Evolutionary conservation across 2,888 invertebrate species (phyloP), one percentile per base, ranked within the genome.

Genomic region (Tetheella fluctuosa): DNA sequence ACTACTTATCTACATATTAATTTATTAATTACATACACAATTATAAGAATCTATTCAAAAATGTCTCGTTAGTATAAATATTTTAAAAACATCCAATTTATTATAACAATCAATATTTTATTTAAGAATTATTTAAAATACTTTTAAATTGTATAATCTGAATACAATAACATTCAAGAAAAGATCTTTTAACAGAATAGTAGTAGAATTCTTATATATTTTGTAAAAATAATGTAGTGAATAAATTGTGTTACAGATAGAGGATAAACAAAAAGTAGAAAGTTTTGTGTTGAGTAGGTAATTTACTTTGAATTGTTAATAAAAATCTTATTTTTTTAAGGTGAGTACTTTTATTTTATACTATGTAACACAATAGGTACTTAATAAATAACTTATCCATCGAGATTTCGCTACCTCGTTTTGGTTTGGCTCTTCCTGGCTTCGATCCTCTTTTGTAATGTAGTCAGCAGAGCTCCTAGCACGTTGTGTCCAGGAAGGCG

Each of bases 401-500:
- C 30, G 37, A 52, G n/a, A 23, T 59, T 17, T 58, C 77, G 88
- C 86, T 91, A 91, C 80, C 91, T 91, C 75, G 82, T 82, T 73
- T 92, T 93, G 6, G 86, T 74, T 69, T 90, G 90, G 59, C 68
- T 88, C 74, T 92, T 93, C 62, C 96, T 94, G 39, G 95, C 93
- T 88, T 96, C 97, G 70, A 97, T 96, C 72, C 97, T 94, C 72
- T 96, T 96, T 85, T 98, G 98, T 67, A 98, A 89, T 1, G 97
- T 97, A 23, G 95, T 92, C 59, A 98, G 91, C 25, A 98, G 91
- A 15, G 97, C 97, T 10, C 96, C 96, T 15, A 98, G 93, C 6
- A 98, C 97, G 79, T 98, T 98, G 81, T 98, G 97, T 74, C 97
- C 97, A 58, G 98, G 97, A 65, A 98, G 92, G 79, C 97, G 96